phyloP scores from a whole-genome alignment of 2,113 vertebrate genomes.

The Hippopotamus amphibius region DNA sequence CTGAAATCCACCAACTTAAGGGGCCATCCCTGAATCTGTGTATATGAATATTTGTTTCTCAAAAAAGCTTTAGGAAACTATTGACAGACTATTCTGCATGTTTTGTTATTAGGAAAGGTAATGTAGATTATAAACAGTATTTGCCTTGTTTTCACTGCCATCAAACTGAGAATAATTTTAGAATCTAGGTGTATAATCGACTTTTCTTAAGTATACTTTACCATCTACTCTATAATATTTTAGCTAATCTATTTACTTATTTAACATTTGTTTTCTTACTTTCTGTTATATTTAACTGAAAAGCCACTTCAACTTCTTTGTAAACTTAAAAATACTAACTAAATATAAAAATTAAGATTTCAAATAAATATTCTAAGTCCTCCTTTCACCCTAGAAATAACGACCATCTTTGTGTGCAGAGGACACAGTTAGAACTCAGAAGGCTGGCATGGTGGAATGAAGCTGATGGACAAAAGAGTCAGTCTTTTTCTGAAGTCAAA shows the following conservation, averaged over 20 bases:
- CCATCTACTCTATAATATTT: neutral
- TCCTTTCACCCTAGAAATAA: neutral
- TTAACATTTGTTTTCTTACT: neutral
- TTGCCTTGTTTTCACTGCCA: neutral
- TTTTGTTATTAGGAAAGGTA: neutral
- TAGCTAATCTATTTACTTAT: neutral
- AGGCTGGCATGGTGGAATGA: neutral
- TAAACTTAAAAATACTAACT: slow-evolving; percentile 11
- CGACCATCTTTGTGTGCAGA: neutral
- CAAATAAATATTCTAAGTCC: neutral
- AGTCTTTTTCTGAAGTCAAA: neutral
- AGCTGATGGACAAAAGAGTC: neutral
- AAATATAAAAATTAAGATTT: slow-evolving; percentile 37
- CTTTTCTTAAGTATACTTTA: neutral
- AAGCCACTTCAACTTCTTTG: neutral
- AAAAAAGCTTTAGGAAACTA: neutral
- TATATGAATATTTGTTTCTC: neutral
- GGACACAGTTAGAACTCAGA: neutral
- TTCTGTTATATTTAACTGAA: neutral
- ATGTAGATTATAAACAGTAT: neutral
- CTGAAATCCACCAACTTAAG: neutral
- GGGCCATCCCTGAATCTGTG: neutral
- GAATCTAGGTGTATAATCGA: neutral
- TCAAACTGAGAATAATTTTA: slow-evolving; percentile 11
- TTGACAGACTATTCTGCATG: neutral